Percentiles rank a stretch among this genome's conserved stretches.
Conservation (phyloP, 1,140 invertebrate genomes). For the Drosophila bipectinata region DNA sequence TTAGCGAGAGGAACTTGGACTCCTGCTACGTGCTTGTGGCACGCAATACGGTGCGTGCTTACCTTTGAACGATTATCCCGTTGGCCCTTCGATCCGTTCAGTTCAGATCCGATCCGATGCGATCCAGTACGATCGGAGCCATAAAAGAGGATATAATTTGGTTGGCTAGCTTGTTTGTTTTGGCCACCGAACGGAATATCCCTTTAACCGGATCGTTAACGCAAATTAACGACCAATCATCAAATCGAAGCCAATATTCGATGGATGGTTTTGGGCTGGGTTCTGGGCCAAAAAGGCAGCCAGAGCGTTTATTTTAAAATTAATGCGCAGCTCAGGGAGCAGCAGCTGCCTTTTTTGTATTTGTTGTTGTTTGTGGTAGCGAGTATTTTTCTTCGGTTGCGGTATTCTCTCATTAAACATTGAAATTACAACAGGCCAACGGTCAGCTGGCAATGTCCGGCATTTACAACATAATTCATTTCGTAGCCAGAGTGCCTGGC, state of each 20-base stretch:
- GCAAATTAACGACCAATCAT: conserved; percentile 83
- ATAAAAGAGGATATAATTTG: conserved; percentile 83
- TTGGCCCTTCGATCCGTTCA: conserved; percentile 34
- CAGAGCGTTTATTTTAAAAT: conserved; percentile 76
- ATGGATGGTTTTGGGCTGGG: conserved; percentile 20
- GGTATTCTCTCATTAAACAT: conserved; percentile 77
- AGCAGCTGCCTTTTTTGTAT: conserved; percentile 42
- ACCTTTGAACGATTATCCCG: conserved; percentile 74
- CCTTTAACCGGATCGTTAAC: conserved; percentile 71
- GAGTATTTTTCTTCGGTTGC: conserved; percentile 44
- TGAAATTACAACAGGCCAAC: conserved; percentile 63
- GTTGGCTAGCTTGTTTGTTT: conserved; percentile 74
- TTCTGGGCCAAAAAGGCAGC: conserved; percentile 33
- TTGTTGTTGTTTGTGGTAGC: background rate
- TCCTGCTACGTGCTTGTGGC: conserved; percentile 73
- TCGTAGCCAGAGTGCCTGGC: conserved; percentile 21
- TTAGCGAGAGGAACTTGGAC: conserved; percentile 12
- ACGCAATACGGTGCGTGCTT: conserved; percentile 77
- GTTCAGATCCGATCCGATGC: conserved; percentile 2
- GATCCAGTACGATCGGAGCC: conserved; percentile 27
- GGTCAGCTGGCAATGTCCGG: conserved; percentile 57
- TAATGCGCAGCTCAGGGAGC: conserved; percentile 64
- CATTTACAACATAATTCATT: conserved; percentile 82
- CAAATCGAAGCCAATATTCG: conserved; percentile 69
- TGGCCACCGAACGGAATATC: conserved; percentile 15